Base-by-base conservation (phyloP, 2,797 vertebrate species). In the Sciaenops ocellatus region DNA sequence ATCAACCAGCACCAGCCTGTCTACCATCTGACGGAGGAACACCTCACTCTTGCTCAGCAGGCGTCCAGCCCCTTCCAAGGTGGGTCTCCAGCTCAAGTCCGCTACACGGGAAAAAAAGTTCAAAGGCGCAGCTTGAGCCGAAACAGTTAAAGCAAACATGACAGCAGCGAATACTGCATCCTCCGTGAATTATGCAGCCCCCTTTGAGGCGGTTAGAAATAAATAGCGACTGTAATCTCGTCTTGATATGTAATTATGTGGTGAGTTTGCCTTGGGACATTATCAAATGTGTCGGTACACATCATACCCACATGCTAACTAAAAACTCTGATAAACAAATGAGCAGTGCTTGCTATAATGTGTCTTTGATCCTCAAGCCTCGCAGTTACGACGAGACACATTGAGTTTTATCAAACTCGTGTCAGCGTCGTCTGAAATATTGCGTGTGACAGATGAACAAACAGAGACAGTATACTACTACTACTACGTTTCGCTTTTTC, bases 1-100 rank as follows among this genome's bases (percentile, higher is more conserved):
- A 99, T 99, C 95, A 99, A 98, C 95, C 98, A 99, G 95, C 98
- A 99, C 89, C 98, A 99, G 82, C 98, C 98, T 13, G 95, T 99
- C 77, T 99, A 99, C 93, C 97, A 97, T 90, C 96, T 99, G 78
- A 98, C 97, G 2, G 97, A 99, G 90, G 97, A 98, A 84, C 98
- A 99, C 92, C 97, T 99, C 86, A 96, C 96, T 38, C 91, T 97
- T 61, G 98, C 98, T 85, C 98, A 98, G 90, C 98, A 98, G 91
- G 97, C 98, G 1, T 97, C 96, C 94, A 98, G 94, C 90, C 97
- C 98, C 79, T 99, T 99, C 93, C 98, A 99, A 97, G 98, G 98
- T 99, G 93, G 55, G 94, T 84, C 5, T 24, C 17, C 12, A 13
- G 20, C 5, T 24, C 17, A 9, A 13, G 20, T 50, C 41, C 13